Base-by-base conservation (phyloP, 2,113 vertebrate genomes). In the Brachionichthys hirsutus region DNA sequence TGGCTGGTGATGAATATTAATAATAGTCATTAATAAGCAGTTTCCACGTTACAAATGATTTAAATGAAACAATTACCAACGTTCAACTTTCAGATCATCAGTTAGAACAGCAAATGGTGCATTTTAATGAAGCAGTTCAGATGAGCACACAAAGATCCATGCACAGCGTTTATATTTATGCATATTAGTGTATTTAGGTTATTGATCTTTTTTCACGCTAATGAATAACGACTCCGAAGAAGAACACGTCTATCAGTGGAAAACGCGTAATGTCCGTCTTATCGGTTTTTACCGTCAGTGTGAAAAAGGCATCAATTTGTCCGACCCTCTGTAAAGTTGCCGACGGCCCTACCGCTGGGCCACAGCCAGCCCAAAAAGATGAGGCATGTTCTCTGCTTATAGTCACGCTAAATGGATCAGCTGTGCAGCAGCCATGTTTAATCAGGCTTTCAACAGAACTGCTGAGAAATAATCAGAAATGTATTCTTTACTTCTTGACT, bases 21-120 rank as follows among this genome's bases (percentile, higher is more conserved):
- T 87, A 83, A 46, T 12, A 30, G 49, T 75, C 72, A 88, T 87
- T 85, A 86, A 57, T 20, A 68, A 62, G 1, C 18, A 54, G 84
- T 86, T 89, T 83, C 50, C 57, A 77, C 56, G 68, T 52, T 20
- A 22, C 50, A 34, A 64, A 14, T 44, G 46, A 19, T 74, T 75
- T 67, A 24, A 71, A 71, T 73, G 70, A 73, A 79, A 85, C 40
- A 63, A 70, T 70, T 24, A 70, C 22, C 35, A 35, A 59, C 41
- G 36, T 67, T 70, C 62, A 50, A 34, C 62, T 47, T 53, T 38
- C 47, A 43, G 11, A 62, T 77, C 57, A 80, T 85, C 64, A 62
- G 58, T 85, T 72, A 52, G 9, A 15, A 53, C 13, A 22, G 46
- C 18, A 68, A 9, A 36, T 9, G 13, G 2, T 46, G 52, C 24